These are phyloP conservation scores for Rissa tridactyla DNA, from an alignment of 2,113 vertebrate genomes.

Conservation along the genomic window DNA sequence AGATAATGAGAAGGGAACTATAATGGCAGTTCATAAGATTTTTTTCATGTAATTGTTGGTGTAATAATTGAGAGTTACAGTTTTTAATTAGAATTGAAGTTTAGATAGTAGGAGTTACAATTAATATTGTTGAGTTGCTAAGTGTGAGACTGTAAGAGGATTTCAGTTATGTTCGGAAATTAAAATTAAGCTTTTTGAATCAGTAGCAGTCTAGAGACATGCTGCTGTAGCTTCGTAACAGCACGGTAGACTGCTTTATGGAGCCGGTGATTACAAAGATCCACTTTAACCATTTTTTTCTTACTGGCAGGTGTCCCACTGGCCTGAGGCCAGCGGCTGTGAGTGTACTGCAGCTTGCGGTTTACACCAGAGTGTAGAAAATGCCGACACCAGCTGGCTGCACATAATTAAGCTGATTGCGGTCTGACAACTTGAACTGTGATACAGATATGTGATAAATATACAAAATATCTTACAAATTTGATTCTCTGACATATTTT, in stretches of 20 bases:
- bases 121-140: not conserved
- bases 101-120: not conserved
- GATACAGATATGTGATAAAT: conserved; percentile 68
- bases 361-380: conserved; percentile 73
- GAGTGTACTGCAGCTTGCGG: conserved; percentile 60
- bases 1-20: not conserved
- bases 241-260: not conserved
- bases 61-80: not conserved
- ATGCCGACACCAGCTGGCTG: conserved; percentile 68
- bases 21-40: not conserved
- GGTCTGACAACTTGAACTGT: conserved; percentile 66
- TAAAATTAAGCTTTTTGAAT: not conserved
- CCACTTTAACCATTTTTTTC: not conserved
- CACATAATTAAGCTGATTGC: conserved; percentile 74
- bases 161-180: not conserved
- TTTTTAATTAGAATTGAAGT: not conserved
- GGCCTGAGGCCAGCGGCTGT: conserved; percentile 67
- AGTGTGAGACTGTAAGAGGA: not conserved
- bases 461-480: conserved; percentile 36
- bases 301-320: not conserved
- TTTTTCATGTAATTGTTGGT: not conserved
- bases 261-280: not conserved
- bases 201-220: not conserved
- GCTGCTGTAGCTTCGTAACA: not conserved
- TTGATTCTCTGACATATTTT: conserved; percentile 59